Conservation (phyloP, 2,797 vertebrate genomes). For the Peromyscus attwateri region DNA sequence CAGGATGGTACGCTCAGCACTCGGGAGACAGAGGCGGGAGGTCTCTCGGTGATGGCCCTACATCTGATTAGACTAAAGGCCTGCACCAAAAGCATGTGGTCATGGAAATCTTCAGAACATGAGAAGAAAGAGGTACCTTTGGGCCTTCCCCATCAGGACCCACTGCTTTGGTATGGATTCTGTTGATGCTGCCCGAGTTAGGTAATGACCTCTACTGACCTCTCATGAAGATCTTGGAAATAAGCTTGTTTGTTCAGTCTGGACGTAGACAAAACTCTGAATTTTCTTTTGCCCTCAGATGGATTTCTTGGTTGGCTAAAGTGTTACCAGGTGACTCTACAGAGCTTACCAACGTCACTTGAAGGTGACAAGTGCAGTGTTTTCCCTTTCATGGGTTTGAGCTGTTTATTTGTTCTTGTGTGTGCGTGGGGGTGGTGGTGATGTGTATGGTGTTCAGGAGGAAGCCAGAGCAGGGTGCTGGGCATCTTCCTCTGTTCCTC, state of each 20-base stretch:
- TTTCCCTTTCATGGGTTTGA: background rate
- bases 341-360: background rate
- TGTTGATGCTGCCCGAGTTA: background rate
- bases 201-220: background rate
- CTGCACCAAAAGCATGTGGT: background rate
- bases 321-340: background rate
- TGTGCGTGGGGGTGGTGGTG: background rate
- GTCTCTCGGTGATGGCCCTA: background rate
- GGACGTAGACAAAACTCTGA: slow-evolving; percentile 5
- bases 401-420: background rate
- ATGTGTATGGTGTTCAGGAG: background rate
- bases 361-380: background rate
- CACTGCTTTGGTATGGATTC: background rate
- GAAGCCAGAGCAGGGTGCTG: background rate
- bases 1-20: background rate
- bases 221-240: slow-evolving; percentile 48
- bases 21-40: background rate
- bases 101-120: background rate
- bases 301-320: background rate
- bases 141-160: background rate
- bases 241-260: background rate
- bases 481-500: background rate
- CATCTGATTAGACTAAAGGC: background rate
- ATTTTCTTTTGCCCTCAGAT: slow-evolving; percentile 17
- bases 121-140: background rate